Evolutionary conservation across 2,888 invertebrate genomes (phyloP).

Genomic region (Heterodera filipjevi): DNA sequence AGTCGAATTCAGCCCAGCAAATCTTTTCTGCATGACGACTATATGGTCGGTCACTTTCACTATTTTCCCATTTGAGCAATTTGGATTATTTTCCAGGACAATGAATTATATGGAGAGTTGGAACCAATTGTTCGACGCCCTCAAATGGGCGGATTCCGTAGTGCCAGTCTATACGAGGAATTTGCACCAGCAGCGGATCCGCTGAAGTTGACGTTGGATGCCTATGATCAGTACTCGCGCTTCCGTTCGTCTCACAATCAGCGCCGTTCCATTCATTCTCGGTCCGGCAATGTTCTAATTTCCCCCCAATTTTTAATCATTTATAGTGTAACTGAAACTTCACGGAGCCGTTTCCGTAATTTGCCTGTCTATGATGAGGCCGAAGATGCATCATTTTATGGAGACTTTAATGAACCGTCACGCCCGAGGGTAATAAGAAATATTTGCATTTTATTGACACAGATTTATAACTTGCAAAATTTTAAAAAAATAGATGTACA

Average conservation of each 20-base stretch:
- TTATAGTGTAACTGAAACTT: neutral
- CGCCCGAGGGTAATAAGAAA: conserved; percentile 10
- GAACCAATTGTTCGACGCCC: neutral
- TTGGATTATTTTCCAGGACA: neutral
- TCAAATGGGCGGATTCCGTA: neutral
- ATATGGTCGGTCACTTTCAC: neutral
- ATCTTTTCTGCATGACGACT: conserved; percentile 12
- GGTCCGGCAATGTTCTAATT: neutral
- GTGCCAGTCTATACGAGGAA: neutral
- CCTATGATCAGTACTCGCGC: conserved; percentile 12
- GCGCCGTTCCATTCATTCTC: conserved; percentile 20
- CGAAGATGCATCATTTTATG: conserved; percentile 7
- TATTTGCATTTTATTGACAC: too few species aligned
- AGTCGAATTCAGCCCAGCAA: neutral
- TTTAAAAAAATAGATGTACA: conserved; percentile 12
- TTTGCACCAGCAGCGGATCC: neutral
- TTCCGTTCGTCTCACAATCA: neutral
- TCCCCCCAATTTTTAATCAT: neutral
- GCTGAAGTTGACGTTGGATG: conserved; percentile 20
- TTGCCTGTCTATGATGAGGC: conserved; percentile 10
- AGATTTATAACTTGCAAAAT: too few species aligned
- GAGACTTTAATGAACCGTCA: neutral
- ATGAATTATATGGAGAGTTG: conserved; percentile 17
- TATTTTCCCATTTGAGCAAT: neutral
- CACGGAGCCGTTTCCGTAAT: conserved; percentile 8